Evolutionary conservation across 2,888 invertebrate species (phyloP), one percentile per base, ranked within the genome.

Genomic region (Erebia ligea): DNA sequence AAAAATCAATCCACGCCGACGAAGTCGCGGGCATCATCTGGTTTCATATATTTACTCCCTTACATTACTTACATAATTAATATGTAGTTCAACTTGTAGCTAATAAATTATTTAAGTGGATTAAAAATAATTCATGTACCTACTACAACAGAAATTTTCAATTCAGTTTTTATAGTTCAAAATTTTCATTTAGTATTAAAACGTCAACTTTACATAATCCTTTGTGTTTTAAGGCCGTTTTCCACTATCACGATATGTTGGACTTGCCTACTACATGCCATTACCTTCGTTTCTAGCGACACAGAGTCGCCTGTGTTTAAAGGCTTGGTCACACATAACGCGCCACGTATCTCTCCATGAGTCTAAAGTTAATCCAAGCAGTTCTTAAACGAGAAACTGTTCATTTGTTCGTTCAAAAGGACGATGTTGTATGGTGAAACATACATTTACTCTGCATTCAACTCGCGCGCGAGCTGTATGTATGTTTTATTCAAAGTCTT

Each of bases 221-320:
- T 56, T 56, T 56, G 56, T 56, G 56, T 56, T 21, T 56, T 10
- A 56, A 13, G 50, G n/a, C 45, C 25, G 52, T 62, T 62, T 52
- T 45, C 63, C 54, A 57, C 68, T 63, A 63, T 56, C 62, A 48
- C 63, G 56, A 56, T 54, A 45, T 25, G 9, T 21, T 25, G 45
- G 45, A 63, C 68, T 57, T 57, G n/a, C 63, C 56, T 45, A 56
- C 66, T n/a, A 59, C 66, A 64, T 66, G 70, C 70, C 66, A 65
- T 54, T 54, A 54, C 40, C 40, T 52, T 17, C 56, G 11, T 56
- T 66, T 66, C 42, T 42, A 56, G 19, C 52, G 19, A 62, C 72
- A 58, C 69, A 58, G 69, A 57, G 69, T 69, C 69, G 72, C 67
- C 69, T 56, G 66, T 69, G 57, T 19, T 25, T 68, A 45, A 54